Conservation (phyloP, 2,888 invertebrate genomes). For the Thera obeliscata region DNA sequence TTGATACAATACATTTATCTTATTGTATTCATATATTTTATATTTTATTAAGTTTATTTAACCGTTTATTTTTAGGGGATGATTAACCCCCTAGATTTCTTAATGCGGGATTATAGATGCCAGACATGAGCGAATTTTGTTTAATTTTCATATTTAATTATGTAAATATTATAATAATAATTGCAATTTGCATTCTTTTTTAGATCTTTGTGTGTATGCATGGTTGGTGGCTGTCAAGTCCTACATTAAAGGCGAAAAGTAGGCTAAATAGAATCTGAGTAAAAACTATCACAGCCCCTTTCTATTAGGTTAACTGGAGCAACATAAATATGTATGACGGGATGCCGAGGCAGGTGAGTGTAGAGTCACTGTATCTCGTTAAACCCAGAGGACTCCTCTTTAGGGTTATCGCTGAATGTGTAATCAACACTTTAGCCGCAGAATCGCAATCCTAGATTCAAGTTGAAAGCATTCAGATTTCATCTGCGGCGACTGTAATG, state of each 20-base stretch:
- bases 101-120: too few species aligned
- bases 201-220: too few species aligned
- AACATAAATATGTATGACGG: constrained; percentile 56
- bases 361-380: constrained; percentile 50
- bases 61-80: too few species aligned
- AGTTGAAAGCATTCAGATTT: constrained; percentile 8
- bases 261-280: constrained; percentile 7
- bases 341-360: constrained; percentile 44
- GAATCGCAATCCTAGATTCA: constrained; percentile 1
- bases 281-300: constrained; percentile 23
- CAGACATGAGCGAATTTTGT: too few species aligned
- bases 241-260: not conserved
- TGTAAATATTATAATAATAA: too few species aligned
- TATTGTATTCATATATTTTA: not conserved
- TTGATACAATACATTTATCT: constrained; percentile 16
- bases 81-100: too few species aligned
- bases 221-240: not conserved
- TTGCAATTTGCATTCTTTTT: too few species aligned
- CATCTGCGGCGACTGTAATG: not conserved
- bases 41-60: too few species aligned
- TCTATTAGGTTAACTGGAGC: constrained; percentile 46
- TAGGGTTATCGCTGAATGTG: constrained; percentile 35
- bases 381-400: constrained; percentile 45
- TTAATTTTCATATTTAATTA: too few species aligned
- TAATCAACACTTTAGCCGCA: constrained; percentile 16